Percentiles rank a stretch among this genome's conserved stretches.
Conservation (phyloP, 2,113 vertebrate genomes). For the Podiceps cristatus region DNA sequence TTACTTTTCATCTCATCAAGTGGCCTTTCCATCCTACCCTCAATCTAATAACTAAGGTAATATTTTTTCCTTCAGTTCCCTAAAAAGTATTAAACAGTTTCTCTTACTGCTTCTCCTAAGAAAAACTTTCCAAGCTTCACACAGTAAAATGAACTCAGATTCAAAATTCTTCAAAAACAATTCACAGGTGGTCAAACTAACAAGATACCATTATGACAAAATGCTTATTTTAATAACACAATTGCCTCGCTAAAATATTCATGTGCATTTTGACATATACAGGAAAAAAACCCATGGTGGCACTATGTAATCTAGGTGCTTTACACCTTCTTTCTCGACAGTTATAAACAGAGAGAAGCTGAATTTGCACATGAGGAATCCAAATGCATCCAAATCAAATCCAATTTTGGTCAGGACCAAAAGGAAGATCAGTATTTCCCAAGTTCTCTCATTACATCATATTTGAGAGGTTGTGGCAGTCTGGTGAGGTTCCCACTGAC, state of each 20-base stretch:
- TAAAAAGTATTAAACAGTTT: too few relatives aligned
- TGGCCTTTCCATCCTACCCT: neutral
- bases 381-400: neutral
- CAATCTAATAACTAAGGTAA: constrained; percentile 12
- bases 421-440: neutral
- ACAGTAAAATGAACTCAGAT: constrained; percentile 28
- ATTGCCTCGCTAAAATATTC: neutral
- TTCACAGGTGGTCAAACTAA: constrained; percentile 20
- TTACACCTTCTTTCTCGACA: neutral
- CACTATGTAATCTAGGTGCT: neutral
- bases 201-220: neutral
- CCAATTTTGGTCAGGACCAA: neutral
- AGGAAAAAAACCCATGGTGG: neutral
- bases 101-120: neutral
- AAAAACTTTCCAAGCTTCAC: neutral
- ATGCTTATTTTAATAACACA: constrained; percentile 13
- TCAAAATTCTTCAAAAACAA: constrained; percentile 48
- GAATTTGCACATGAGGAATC: neutral
- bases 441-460: neutral
- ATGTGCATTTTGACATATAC: neutral
- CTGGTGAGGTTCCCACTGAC: too few relatives aligned
- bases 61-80: neutral
- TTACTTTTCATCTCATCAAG: neutral
- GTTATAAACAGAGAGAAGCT: neutral
- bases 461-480: too few relatives aligned